Percentiles rank a stretch among this genome's conserved stretches.
Evolutionary conservation across 2,113 vertebrate species (phyloP).

Genomic region (Sprattus sprattus): DNA sequence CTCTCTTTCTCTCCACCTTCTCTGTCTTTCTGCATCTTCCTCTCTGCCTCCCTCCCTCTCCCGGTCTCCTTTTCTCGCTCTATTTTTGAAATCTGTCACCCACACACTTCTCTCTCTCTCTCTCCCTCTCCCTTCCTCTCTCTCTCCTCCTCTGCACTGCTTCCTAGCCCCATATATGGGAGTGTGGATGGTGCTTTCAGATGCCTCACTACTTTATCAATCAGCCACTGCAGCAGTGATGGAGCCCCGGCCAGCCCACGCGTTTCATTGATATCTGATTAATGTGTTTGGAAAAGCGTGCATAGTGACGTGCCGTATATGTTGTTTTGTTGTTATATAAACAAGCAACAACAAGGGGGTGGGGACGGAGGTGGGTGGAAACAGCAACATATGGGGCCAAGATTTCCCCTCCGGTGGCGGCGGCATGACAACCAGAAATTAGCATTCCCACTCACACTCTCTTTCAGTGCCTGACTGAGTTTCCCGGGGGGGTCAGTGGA

Average conservation of each 20-base stretch:
- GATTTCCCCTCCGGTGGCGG: conserved; percentile 42
- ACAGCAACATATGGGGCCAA: conserved; percentile 25
- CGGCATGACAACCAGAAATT: conserved; percentile 59
- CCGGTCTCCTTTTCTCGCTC: neutral
- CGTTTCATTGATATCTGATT: no score
- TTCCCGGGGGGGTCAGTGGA: no score
- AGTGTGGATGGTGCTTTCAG: neutral
- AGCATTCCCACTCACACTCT: conserved; percentile 8
- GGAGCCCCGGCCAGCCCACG: no score
- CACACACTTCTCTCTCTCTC: neutral
- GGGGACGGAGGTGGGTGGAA: conserved; percentile 23
- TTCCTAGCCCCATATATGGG: neutral
- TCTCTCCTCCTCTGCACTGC: neutral
- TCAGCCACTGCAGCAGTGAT: neutral
- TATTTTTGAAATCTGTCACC: neutral
- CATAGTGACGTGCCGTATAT: neutral
- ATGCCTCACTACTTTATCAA: neutral
- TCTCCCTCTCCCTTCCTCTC: neutral
- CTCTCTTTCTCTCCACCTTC: neutral
- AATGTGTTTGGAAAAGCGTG: no score
- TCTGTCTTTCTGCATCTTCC: neutral
- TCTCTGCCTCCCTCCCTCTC: neutral
- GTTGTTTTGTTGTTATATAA: neutral
- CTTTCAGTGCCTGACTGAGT: no score
- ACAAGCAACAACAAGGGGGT: neutral